Conservation (phyloP, 2,113 vertebrate species). For the Laterallus jamaicensis region DNA sequence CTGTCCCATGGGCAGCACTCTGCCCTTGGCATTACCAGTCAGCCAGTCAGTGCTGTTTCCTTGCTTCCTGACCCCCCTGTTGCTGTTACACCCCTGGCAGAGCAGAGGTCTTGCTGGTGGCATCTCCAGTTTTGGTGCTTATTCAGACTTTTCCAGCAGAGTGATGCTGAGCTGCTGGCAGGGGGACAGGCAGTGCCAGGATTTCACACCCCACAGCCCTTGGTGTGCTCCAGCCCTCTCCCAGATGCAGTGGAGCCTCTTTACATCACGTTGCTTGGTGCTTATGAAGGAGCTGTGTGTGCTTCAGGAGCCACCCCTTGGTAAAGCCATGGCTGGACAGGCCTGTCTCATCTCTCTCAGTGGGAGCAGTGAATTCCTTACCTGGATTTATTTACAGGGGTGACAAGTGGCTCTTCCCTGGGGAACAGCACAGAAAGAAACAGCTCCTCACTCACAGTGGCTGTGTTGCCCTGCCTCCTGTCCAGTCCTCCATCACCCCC, state of each 20-base stretch:
- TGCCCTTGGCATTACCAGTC: too few relatives aligned
- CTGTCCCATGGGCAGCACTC: too few relatives aligned
- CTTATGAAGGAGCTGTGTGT: background rate
- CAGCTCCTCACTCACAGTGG: background rate
- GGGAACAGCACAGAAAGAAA: background rate
- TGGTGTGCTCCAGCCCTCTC: background rate
- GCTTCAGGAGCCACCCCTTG: background rate
- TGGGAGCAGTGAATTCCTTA: too few relatives aligned
- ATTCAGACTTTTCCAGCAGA: too few relatives aligned
- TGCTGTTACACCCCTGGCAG: background rate
- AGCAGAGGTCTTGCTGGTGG: too few relatives aligned
- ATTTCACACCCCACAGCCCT: background rate
- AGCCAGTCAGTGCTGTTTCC: too few relatives aligned
- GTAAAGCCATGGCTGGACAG: too few relatives aligned
- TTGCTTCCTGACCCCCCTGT: background rate
- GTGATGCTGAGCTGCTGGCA: background rate
- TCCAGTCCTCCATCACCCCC: background rate
- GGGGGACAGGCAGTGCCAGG: background rate
- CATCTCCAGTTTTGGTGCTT: background rate
- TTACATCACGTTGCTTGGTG: rapidly evolving
- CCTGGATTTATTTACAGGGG: background rate
- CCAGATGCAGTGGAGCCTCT: background rate
- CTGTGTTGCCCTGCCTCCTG: rapidly evolving
- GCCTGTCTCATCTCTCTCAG: too few relatives aligned
- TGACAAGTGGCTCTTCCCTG: background rate